Evolutionary conservation across 2,797 vertebrate genomes (phyloP).

Genomic region (Denticeps clupeoides): DNA sequence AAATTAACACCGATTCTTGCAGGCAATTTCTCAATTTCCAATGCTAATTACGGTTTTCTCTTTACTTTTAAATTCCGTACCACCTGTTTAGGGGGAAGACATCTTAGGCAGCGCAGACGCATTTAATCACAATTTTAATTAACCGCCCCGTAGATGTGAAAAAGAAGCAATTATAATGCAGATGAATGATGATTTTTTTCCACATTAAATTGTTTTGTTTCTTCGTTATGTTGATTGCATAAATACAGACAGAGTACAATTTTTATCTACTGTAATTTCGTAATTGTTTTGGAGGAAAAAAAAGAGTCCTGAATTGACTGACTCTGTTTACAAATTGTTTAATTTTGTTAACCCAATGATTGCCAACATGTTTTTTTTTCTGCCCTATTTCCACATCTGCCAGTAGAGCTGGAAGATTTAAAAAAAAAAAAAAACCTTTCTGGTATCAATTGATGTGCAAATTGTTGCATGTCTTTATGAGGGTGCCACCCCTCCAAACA

Average conservation of each 20-base stretch:
- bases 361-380: constrained; percentile 42
- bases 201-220: constrained; percentile 99
- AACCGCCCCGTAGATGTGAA: constrained; percentile 99
- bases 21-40: constrained; percentile 99
- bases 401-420: too few relatives aligned
- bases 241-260: constrained; percentile 93
- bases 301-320: constrained; percentile 71
- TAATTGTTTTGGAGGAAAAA: constrained; percentile 82
- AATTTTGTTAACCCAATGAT: constrained; percentile 82
- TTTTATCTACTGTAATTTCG: constrained; percentile 97
- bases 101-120: constrained; percentile 94
- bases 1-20: constrained; percentile 99
- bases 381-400: background rate
- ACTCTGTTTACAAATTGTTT: constrained; percentile 92
- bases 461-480: background rate
- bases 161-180: constrained; percentile 99
- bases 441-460: background rate
- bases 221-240: constrained; percentile 99
- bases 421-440: constrained; percentile 10
- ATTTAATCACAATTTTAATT: constrained; percentile 99
- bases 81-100: constrained; percentile 99
- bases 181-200: constrained; percentile 99
- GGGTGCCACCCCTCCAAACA: background rate
- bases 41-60: constrained; percentile 99
- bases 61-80: constrained; percentile 99